These are phyloP conservation scores for Lucilia cuprina DNA, from an alignment of 1,140 invertebrate species.

Conservation along the genomic window DNA sequence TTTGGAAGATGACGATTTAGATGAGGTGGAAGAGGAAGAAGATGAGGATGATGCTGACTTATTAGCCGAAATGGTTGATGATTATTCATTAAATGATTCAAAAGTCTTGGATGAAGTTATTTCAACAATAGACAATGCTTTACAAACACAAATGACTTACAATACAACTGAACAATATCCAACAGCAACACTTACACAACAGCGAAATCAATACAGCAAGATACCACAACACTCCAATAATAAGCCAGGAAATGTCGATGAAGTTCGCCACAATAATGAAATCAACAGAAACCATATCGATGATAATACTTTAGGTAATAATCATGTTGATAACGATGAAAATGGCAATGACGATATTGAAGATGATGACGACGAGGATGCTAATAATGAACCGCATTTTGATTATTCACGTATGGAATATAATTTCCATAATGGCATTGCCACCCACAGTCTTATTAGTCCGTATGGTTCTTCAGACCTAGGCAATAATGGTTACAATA, in stretches of 20 bases:
- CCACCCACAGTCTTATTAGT: constrained; percentile 54
- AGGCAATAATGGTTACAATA: not conserved
- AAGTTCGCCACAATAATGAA: not conserved
- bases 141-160: constrained; percentile 5
- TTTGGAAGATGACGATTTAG: constrained; percentile 5
- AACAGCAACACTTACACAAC: not conserved
- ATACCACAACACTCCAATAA: not conserved
- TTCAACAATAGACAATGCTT: constrained; percentile 24
- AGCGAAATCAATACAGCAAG: not conserved
- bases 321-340: not conserved
- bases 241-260: not conserved
- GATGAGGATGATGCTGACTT: constrained; percentile 40
- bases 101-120: constrained; percentile 36
- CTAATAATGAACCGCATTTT: constrained; percentile 50
- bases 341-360: not conserved
- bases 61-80: constrained; percentile 27
- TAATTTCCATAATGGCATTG: constrained; percentile 58
- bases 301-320: not conserved
- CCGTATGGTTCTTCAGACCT: constrained; percentile 39
- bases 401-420: constrained; percentile 62
- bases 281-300: not conserved
- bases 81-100: constrained; percentile 24
- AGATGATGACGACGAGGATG: constrained; percentile 44
- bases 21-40: constrained; percentile 36
- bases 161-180: not conserved